Conservation (phyloP, 2,797 vertebrate genomes). For the Lagorchestes hirsutus region DNA sequence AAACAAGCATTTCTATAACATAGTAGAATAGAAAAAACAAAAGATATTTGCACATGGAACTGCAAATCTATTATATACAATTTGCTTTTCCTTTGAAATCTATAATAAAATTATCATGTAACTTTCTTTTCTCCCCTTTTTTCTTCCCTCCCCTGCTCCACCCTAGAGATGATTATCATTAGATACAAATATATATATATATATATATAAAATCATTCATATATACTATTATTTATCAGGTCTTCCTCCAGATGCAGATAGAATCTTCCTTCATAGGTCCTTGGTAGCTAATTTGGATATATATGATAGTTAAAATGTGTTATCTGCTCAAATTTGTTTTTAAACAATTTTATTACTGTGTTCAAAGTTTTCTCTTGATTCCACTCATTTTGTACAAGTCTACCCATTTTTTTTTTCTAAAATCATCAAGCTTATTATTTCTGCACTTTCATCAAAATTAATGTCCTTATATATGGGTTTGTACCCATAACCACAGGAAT, state of each 20-base stretch:
- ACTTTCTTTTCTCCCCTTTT: neutral
- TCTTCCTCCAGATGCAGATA: no score
- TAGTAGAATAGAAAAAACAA: neutral
- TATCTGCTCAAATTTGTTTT: neutral
- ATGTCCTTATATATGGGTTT: neutral
- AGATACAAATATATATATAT: neutral
- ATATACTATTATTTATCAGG: no score
- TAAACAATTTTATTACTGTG: neutral
- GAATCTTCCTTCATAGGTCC: no score
- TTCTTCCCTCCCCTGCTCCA: no score
- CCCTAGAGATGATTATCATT: neutral
- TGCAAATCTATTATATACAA: neutral
- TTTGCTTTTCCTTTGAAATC: no score
- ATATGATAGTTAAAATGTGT: neutral
- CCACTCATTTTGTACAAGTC: neutral
- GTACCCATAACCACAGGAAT: neutral
- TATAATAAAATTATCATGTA: no score
- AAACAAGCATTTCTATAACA: neutral
- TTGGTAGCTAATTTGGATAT: neutral
- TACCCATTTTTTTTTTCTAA: neutral
- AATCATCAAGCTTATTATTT: neutral
- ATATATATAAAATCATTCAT: no score
- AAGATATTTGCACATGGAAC: neutral
- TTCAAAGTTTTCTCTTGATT: neutral
- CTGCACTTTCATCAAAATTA: neutral